A percentile compares a stretch with the other conserved stretches of the same genome.
Evolutionary conservation across 1,140 invertebrate species (phyloP).

Genomic region (Eurosta solidaginis): DNA sequence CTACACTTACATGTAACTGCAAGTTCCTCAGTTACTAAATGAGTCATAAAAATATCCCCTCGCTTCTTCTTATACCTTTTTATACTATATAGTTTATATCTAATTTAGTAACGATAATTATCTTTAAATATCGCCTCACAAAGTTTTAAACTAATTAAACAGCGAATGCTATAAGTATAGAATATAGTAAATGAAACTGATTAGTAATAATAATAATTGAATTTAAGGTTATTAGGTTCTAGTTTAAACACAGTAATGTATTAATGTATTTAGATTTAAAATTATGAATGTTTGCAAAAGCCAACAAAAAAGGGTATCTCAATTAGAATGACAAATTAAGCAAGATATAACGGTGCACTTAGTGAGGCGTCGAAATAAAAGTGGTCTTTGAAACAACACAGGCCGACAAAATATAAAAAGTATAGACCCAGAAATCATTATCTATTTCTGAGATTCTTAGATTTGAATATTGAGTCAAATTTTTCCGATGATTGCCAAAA

Average conservation of each 20-base stretch:
- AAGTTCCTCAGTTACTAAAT: too few relatives aligned
- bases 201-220: background rate
- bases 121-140: background rate
- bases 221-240: too few relatives aligned
- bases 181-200: background rate
- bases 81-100: background rate
- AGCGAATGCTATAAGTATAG: background rate
- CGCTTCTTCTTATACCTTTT: background rate
- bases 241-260: too few relatives aligned
- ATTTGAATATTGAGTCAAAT: too few relatives aligned
- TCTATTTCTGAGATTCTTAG: too few relatives aligned
- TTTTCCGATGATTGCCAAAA: too few relatives aligned
- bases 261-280: background rate
- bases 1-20: too few relatives aligned
- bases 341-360: background rate
- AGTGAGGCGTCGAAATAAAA: background rate
- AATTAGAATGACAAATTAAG: background rate
- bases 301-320: background rate
- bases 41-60: too few relatives aligned
- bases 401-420: too few relatives aligned
- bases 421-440: too few relatives aligned
- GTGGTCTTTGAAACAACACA: background rate
- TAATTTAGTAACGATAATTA: background rate
- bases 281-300: background rate
- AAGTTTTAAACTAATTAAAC: background rate